Evolutionary conservation across 2,888 invertebrate genomes (phyloP), one percentile per base, ranked within the genome.

Genomic region (Eilema depressum): DNA sequence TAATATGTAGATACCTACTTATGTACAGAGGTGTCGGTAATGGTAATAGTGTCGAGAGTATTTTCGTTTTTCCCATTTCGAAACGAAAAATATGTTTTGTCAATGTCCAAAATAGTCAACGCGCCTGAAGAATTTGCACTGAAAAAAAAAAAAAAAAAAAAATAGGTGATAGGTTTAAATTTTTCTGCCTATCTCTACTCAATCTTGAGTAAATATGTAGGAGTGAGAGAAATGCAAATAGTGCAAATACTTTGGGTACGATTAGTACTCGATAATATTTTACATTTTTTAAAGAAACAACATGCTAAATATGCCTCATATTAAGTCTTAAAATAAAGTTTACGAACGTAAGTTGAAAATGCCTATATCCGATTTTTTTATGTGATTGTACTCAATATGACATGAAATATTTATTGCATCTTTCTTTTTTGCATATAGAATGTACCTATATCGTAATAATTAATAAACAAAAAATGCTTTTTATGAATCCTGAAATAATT

Each of bases 331-430:
- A 74, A 79, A 81, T 75, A 81, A 75, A 26, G 4, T 68, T 74
- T 70, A 76, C 70, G 73, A 78, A n/a, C 70, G 66, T 37, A 68
- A 30, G 70, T 66, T 61, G 63, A 71, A 75, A 74, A 80, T n/a
- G 20, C 47, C 47, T 73, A 71, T 70, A 77, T 82, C 63, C 20
- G 57, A 68, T 59, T 61, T 68, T 37, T 73, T 72, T 72, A 80
- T 76, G 66, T 26, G 77, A 77, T 76, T 77, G 74, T 75, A 75
- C 76, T 79, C 65, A n/a, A n/a, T 79, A 75, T 70, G 71, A 69
- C 68, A 75, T 77, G 75, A 74, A 71, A 69, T 66, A 75, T 76
- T 73, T 71, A 75, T 69, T 77, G 71, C 63, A 68, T 11, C 65
- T 69, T 63, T 70, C 69, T 66, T 60, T 78, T 80, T 69, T 53